Conservation (phyloP, 2,888 invertebrate species). For the Parascotia fuliginaria region DNA sequence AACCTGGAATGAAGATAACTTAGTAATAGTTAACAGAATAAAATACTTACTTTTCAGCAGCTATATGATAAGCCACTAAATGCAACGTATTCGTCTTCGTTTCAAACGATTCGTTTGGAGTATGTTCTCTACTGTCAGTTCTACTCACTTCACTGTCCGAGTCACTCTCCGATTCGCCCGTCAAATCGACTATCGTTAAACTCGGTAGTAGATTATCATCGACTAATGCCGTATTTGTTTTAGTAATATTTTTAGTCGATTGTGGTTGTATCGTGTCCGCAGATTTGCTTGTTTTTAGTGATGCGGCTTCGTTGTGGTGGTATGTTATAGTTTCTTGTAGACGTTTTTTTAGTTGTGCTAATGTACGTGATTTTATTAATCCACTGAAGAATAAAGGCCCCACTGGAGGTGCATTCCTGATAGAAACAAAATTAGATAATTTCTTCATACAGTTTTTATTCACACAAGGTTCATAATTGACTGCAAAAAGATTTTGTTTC, state of each 20-base stretch:
- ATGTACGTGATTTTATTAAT: slow-evolving; percentile 67
- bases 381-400: slow-evolving; percentile 80
- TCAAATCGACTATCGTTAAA: slow-evolving; percentile 61
- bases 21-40: too few relatives aligned
- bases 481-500: slow-evolving; percentile 8
- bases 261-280: slow-evolving; percentile 16
- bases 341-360: slow-evolving; percentile 64
- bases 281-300: slow-evolving; percentile 38
- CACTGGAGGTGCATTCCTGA: slow-evolving; percentile 59
- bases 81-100: slow-evolving; percentile 39
- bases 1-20: too few relatives aligned
- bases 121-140: slow-evolving; percentile 28
- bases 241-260: slow-evolving; percentile 22
- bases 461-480: too few relatives aligned
- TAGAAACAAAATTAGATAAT: background rate
- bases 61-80: slow-evolving; percentile 63
- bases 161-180: slow-evolving; percentile 54
- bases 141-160: slow-evolving; percentile 30
- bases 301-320: slow-evolving; percentile 58
- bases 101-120: slow-evolving; percentile 25
- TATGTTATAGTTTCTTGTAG: slow-evolving; percentile 63
- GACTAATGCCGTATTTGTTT: slow-evolving; percentile 22
- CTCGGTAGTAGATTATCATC: slow-evolving; percentile 54
- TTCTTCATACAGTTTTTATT: too few relatives aligned
- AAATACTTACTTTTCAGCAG: slow-evolving; percentile 66